Base-by-base conservation (phyloP, 2,113 vertebrate species). In the Eublepharis macularius region DNA sequence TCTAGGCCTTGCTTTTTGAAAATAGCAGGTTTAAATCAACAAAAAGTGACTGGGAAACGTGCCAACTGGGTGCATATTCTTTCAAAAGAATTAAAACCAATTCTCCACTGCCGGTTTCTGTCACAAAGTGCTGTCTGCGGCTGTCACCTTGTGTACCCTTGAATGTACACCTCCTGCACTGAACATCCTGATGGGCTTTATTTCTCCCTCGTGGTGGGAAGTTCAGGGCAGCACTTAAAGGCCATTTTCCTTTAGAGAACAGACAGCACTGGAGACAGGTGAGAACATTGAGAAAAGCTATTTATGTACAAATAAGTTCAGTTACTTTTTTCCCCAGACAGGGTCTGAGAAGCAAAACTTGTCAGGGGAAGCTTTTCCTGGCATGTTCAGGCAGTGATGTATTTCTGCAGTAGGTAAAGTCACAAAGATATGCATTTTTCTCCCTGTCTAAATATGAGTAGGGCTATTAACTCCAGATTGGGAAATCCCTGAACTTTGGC, bases 1-100 rank as follows among this genome's bases (percentile, higher is more conserved):
- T 95, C 91, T 93, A 91, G 88, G 70, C 75, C 29, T 83, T 92
- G n/a, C 84, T 81, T 93, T 92, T 93, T 89, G 84, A 94, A 95
- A 65, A 83, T 90, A 49, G 17, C 78, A 74, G 79, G 93, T 94
- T 90, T 6, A 75, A 92, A 90, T 88, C 83, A 93, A 92, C 45
- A 81, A 24, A 51, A 80, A 88, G 54, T 43, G 45, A 43, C 84
- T 89, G 72, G 54, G 85, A 91, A 76, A 90, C 63, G 81, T 86
- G 77, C 79, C 91, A 75, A 73, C 86, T 93, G 78, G 19, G 70
- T 90, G 69, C 34, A 60, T 51, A 34, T 74, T 91, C 81, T 85
- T 84, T 73, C 51, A 82, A 75, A 92, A 73, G 76, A 72, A 85
- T 21, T 69, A 87, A 92, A 87, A 82, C 36, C 73, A 49, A 12